Conservation (phyloP, 2,797 vertebrate genomes). For the Karalla daura region DNA sequence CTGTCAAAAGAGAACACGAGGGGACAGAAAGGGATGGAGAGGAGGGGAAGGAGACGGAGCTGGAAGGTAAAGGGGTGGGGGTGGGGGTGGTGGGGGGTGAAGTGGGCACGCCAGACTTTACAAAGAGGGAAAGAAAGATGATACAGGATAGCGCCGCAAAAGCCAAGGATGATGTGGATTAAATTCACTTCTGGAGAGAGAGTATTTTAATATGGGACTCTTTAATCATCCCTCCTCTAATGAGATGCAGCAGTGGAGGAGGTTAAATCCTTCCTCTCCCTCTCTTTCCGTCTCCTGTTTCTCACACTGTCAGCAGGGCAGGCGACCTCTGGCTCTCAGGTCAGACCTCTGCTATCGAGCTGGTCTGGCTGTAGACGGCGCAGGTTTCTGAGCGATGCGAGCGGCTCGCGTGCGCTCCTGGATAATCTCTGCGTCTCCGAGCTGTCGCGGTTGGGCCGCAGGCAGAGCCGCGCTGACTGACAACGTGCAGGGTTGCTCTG, state of each 20-base stretch:
- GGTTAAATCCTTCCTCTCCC: conserved; percentile 26
- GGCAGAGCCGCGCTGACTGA: conserved; percentile 43
- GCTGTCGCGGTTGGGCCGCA: conserved; percentile 28
- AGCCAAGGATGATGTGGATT: conserved; percentile 10
- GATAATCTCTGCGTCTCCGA: background rate
- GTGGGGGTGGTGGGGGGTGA: conserved; percentile 18
- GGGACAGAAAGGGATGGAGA: conserved; percentile 45
- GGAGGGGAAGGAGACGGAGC: conserved; percentile 13
- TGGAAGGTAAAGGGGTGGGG: conserved; percentile 29
- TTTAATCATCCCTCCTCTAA: conserved; percentile 21
- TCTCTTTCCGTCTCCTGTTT: background rate
- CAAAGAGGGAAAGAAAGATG: conserved; percentile 8
- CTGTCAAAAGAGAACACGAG: conserved; percentile 71
- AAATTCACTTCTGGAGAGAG: background rate
- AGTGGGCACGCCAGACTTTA: conserved; percentile 19
- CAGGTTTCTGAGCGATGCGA: conserved; percentile 5
- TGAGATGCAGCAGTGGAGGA: conserved; percentile 26
- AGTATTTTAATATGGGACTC: conserved; percentile 16
- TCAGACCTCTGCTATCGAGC: conserved; percentile 11
- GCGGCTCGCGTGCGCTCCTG: background rate
- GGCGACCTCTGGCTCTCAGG: conserved; percentile 31
- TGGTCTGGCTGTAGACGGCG: conserved; percentile 24
- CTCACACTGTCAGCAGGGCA: conserved; percentile 3
- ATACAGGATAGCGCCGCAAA: conserved; percentile 17
- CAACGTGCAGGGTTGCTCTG: conserved; percentile 32